These are phyloP conservation scores for Caenorhabditis zanzibari DNA, from an alignment of 2,888 invertebrate species.

Conservation along the genomic window DNA sequence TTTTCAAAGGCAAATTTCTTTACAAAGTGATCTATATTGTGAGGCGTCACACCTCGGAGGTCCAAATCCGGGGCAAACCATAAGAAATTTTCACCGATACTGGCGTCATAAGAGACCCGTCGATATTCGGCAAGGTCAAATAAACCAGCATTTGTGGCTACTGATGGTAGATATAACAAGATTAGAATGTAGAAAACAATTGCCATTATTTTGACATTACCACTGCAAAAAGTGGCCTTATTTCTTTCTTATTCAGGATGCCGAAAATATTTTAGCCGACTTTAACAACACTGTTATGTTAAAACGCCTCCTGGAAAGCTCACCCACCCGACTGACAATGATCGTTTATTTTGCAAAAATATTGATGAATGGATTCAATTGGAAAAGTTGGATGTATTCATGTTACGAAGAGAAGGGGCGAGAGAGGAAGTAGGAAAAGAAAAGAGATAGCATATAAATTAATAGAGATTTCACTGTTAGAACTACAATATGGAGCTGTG, in stretches of 20 bases:
- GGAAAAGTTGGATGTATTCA: constrained; percentile 15
- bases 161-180: constrained; percentile 6
- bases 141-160: constrained; percentile 32
- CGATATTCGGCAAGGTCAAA: constrained; percentile 47
- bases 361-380: constrained; percentile 27
- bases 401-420: constrained; percentile 16
- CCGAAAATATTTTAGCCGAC: constrained; percentile 26
- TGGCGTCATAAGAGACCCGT: constrained; percentile 40
- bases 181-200: constrained; percentile 21
- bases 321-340: constrained; percentile 25
- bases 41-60: constrained; percentile 10
- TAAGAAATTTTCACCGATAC: constrained; percentile 34
- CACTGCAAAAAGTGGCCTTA: constrained; percentile 16
- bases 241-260: background rate
- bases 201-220: constrained; percentile 19
- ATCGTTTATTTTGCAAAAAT: constrained; percentile 51
- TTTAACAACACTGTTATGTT: constrained; percentile 14
- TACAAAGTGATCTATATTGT: constrained; percentile 49
- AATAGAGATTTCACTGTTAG: constrained; percentile 47
- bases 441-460: constrained; percentile 44
- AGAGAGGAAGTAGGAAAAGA: constrained; percentile 14
- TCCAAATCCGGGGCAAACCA: constrained; percentile 55
- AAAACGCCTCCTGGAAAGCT: background rate
- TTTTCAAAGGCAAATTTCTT: constrained; percentile 26
- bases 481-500: constrained; percentile 46